Conservation (phyloP, 1,140 invertebrate genomes). For the Vanessa tameamea region DNA sequence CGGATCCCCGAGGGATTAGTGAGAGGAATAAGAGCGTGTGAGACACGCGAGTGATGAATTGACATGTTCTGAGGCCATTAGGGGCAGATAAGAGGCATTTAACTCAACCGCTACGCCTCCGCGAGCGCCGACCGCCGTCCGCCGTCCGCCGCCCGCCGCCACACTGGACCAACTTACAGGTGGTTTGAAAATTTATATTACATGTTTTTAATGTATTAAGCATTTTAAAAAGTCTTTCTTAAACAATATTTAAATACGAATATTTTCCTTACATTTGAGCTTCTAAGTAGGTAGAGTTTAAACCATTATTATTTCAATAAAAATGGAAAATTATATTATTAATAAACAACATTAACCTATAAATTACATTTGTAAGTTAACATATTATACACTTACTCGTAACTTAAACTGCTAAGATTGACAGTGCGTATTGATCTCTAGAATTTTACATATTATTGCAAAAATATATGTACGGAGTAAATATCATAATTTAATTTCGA, state of each 20-base stretch:
- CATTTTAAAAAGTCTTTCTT: neutral
- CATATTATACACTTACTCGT: too few species aligned
- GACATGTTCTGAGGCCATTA: constrained; percentile 67
- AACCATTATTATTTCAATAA: too few species aligned
- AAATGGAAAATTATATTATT: too few species aligned
- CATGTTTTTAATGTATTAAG: neutral
- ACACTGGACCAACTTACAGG: constrained; percentile 8
- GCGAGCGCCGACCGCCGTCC: constrained; percentile 8
- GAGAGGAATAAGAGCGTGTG: constrained; percentile 55
- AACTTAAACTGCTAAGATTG: too few species aligned
- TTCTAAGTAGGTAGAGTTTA: too few species aligned
- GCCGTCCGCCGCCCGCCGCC: constrained; percentile 12
- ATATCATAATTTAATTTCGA: too few species aligned
- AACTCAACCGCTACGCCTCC: constrained; percentile 47
- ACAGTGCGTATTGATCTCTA: too few species aligned
- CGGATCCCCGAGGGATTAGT: constrained; percentile 41
- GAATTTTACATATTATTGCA: too few species aligned
- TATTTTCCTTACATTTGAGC: too few species aligned
- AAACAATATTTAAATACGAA: neutral
- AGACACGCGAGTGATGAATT: constrained; percentile 64
- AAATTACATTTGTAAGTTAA: too few species aligned
- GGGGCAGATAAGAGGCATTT: constrained; percentile 63
- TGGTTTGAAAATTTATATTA: neutral
- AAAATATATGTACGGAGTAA: too few species aligned
- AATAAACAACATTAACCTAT: too few species aligned